Conservation (phyloP, 2,888 invertebrate species). For the Brachylomia viminalis region DNA sequence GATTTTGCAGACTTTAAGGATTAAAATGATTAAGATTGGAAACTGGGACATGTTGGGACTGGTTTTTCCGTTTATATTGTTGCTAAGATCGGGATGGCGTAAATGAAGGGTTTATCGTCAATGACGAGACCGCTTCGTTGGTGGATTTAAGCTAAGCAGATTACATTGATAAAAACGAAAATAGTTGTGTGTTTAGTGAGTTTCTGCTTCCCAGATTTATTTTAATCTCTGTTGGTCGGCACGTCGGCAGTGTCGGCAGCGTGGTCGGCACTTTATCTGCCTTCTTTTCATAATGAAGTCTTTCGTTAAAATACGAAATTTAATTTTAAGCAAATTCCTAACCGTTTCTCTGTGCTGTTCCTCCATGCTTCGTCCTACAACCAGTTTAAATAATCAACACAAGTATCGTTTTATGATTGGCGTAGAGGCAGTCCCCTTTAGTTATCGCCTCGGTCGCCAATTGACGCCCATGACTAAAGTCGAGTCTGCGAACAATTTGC, state of each 20-base stretch:
- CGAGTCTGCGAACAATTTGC: slow-evolving; percentile 79
- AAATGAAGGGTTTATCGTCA: background rate
- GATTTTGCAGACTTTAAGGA: slow-evolving; percentile 49
- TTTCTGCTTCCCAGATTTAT: background rate
- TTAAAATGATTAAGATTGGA: too few species aligned
- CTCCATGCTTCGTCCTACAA: background rate
- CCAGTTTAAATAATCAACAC: slow-evolving; percentile 16
- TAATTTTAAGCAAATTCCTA: background rate
- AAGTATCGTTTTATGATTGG: slow-evolving; percentile 69
- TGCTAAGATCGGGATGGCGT: slow-evolving; percentile 2
- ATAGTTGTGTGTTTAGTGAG: background rate
- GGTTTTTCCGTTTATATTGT: slow-evolving; percentile 24
- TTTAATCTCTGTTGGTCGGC: slow-evolving; percentile 1
- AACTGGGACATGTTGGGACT: slow-evolving; percentile 35
- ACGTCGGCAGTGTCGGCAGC: background rate
- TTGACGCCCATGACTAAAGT: slow-evolving; percentile 69
- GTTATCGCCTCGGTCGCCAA: slow-evolving; percentile 72
- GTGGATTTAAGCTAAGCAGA: slow-evolving; percentile 28
- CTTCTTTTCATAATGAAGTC: background rate
- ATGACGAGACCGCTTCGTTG: slow-evolving; percentile 1
- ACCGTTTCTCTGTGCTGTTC: background rate
- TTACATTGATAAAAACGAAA: slow-evolving; percentile 37
- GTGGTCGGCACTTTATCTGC: slow-evolving; percentile 14
- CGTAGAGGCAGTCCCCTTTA: slow-evolving; percentile 67
- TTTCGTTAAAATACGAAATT: background rate